phyloP scores from a whole-genome alignment of 2,888 invertebrate genomes.

The Orthosia gracilis region DNA sequence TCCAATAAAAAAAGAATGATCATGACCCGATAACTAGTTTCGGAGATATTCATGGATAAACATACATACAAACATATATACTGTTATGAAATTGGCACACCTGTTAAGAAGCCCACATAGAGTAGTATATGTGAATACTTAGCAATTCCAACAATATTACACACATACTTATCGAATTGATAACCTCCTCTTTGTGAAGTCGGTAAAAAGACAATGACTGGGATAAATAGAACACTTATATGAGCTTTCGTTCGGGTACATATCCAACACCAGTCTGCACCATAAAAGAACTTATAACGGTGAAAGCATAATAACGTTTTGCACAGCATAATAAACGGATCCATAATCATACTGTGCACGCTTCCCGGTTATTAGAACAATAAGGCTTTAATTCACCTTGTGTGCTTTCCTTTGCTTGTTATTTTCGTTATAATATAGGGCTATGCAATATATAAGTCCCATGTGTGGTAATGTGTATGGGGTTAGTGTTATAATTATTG shows the following conservation, averaged over 20 bases:
- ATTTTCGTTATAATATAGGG: constrained; percentile 15
- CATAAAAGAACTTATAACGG: constrained; percentile 26
- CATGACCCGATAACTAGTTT: too few species aligned
- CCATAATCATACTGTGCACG: constrained; percentile 38
- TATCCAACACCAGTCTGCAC: constrained; percentile 10
- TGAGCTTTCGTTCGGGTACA: neutral
- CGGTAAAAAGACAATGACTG: neutral
- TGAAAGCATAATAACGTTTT: constrained; percentile 32
- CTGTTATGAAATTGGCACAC: too few species aligned
- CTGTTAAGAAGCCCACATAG: too few species aligned
- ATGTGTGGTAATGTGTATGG: constrained; percentile 11
- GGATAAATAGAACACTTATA: neutral
- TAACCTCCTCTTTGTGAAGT: too few species aligned
- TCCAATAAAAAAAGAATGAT: too few species aligned
- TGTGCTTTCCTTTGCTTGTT: constrained; percentile 11
- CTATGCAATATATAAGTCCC: constrained; percentile 32
- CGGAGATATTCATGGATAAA: too few species aligned
- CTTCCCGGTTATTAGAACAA: constrained; percentile 39
- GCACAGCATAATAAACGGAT: constrained; percentile 35
- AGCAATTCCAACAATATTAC: too few species aligned
- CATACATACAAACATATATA: too few species aligned
- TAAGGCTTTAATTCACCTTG: constrained; percentile 34
- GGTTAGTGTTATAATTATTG: neutral
- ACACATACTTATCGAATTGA: too few species aligned
- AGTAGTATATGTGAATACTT: too few species aligned